Evolutionary conservation across 2,888 invertebrate genomes (phyloP).

Genomic region (Cremastinae sp.): DNA sequence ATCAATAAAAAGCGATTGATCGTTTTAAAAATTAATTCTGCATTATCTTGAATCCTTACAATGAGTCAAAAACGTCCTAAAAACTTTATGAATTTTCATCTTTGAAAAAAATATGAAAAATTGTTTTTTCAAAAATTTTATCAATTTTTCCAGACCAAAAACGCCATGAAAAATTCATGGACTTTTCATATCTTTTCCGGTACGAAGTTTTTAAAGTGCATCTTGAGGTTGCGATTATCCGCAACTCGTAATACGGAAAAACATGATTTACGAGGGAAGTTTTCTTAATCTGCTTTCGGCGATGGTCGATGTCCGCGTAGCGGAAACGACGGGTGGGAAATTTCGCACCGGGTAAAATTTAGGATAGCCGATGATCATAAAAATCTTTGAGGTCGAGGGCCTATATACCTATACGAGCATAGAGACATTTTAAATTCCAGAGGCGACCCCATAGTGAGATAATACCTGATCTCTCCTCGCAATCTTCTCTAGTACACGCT

Average conservation of each 20-base stretch:
- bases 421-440: constrained; percentile 14
- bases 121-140: too few relatives aligned
- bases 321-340: neutral
- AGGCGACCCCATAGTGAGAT: constrained; percentile 22
- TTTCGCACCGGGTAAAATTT: constrained; percentile 44
- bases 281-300: constrained; percentile 52
- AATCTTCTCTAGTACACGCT: constrained; percentile 25
- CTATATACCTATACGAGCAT: neutral
- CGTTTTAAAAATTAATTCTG: constrained; percentile 33
- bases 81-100: too few relatives aligned
- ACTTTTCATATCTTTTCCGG: neutral
- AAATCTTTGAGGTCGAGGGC: constrained; percentile 32
- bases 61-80: neutral
- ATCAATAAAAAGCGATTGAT: constrained; percentile 13
- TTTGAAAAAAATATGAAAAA: too few relatives aligned
- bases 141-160: constrained; percentile 5
- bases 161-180: constrained; percentile 27
- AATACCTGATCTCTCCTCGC: constrained; percentile 39
- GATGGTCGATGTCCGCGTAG: constrained; percentile 28
- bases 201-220: too few relatives aligned
- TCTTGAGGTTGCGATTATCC: too few relatives aligned
- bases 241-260: neutral
- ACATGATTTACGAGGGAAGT: constrained; percentile 49
- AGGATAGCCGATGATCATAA: constrained; percentile 54
- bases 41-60: neutral